Base-by-base conservation (phyloP, 2,113 vertebrate species). In the Loxodonta africana region DNA sequence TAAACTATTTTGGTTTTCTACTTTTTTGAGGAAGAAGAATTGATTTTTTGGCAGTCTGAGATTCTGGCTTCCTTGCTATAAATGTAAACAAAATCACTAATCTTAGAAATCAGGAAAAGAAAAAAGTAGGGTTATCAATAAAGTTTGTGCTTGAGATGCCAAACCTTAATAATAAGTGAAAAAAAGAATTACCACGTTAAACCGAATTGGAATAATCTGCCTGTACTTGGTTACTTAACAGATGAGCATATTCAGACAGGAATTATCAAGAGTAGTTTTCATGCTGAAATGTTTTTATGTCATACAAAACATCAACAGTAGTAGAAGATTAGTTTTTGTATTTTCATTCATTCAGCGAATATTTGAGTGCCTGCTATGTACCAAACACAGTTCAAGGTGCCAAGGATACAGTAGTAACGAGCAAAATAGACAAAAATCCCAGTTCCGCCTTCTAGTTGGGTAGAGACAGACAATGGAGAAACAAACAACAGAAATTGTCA, bases 41-140 rank as follows among this genome's bases (percentile, higher is more conserved):
- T 91, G 28, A 82, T 85, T 94, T 92, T 88, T 51, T 87, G 21
- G 37, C 26, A 69, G 26, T 80, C 92, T 48, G 21, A 37, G 21
- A 21, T 84, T 87, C 86, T 67, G n/a, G 46, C 15, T 77, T 96
- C 57, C 15, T 93, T 93, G 60, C 26, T 30, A 67, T 96, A 92
- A 92, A 92, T 63, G 1, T 82, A 89, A 82, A 83, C 74, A 87
- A 53, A 87, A 53, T 81, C n/a, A 74, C 14, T 57, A 48, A 20
- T 83, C 41, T n/a, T 91, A 21, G 44, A 91, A 91, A 63, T 93
- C 8, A 83, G 6, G 77, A 77, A 76, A 92, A 46, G 65, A 76
- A 74, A 91, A 87, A 92, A 62, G 10, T 81, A 26, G 9, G 3
- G 37, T 97, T 94, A 80, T 76, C 73, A 91, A 6, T 84, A 65